A percentile compares a stretch with the other conserved stretches of the same genome.
These are phyloP conservation scores for Alouatta palliata DNA, from an alignment of 2,113 vertebrate genomes.

Conservation along the genomic window DNA sequence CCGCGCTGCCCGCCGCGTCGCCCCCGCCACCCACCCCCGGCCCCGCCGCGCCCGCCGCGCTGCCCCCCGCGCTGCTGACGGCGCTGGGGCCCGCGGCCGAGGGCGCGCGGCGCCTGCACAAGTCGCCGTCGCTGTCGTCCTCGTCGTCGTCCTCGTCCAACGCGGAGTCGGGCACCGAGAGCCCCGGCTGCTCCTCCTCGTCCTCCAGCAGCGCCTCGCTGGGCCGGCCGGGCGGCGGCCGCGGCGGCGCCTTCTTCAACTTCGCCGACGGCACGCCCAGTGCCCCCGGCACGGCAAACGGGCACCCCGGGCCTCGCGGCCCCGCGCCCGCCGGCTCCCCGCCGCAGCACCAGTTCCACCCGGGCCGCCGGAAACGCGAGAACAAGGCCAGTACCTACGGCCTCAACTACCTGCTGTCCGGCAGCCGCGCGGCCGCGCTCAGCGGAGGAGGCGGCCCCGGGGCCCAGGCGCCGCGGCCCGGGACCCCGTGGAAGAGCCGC, in stretches of 20 bases:
- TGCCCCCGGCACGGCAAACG: conserved; percentile 58
- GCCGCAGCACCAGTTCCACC: conserved; percentile 89
- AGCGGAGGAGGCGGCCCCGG: conserved; percentile 75
- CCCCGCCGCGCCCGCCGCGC: conserved; percentile 43
- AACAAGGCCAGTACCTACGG: conserved; percentile 99
- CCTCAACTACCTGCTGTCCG: conserved; percentile 94
- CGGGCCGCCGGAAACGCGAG: conserved; percentile 95
- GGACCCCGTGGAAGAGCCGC: conserved; percentile 95
- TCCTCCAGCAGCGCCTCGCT: conserved; percentile 81
- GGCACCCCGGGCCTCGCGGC: conserved; percentile 82
- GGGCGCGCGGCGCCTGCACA: conserved; percentile 86
- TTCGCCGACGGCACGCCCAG: conserved; percentile 75
- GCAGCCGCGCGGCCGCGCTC: conserved; percentile 81
- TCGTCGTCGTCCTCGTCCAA: conserved; percentile 90
- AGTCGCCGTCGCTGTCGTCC: conserved; percentile 87
- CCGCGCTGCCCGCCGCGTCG: conserved; percentile 76
- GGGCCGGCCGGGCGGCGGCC: conserved; percentile 68
- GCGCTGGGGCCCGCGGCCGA: conserved; percentile 65
- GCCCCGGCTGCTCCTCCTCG: conserved; percentile 86
- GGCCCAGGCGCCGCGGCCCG: conserved; percentile 82
- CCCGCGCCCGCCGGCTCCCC: conserved; percentile 80
- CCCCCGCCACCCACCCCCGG: conserved; percentile 52
- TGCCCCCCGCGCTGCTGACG: conserved; percentile 60
- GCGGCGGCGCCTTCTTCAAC: conserved; percentile 78
- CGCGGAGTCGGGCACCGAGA: conserved; percentile 87